Percentiles rank a stretch among this genome's conserved stretches.
phyloP scores from a whole-genome alignment of 2,113 vertebrate species.

The Eulemur rufifrons region DNA sequence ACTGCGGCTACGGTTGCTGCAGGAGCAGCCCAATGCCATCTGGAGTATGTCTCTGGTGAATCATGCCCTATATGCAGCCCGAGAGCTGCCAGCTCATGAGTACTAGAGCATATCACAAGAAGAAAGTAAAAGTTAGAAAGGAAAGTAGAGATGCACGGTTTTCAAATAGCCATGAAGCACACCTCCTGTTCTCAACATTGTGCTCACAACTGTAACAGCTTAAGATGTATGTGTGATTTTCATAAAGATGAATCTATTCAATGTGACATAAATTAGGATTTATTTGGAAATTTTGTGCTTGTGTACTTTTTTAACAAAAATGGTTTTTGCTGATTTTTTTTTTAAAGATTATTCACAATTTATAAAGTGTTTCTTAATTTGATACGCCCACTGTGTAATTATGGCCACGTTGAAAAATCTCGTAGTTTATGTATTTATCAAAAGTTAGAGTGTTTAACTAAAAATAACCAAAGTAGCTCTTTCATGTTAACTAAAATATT shows the following conservation, averaged over 20 bases:
- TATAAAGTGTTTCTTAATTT: conserved; percentile 36
- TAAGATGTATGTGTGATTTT: conserved; percentile 16
- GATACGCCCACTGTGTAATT: not conserved
- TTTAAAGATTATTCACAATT: conserved; percentile 37
- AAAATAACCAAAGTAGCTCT: conserved; percentile 26
- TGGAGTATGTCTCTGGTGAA: not conserved
- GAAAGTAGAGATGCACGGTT: not conserved
- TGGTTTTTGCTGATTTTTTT: conserved; percentile 7
- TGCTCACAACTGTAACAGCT: not conserved
- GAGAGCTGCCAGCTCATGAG: not conserved
- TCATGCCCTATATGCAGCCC: not conserved
- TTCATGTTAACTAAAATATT: not conserved
- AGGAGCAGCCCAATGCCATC: not conserved
- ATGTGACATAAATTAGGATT: conserved; percentile 8
- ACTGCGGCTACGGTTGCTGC: not conserved
- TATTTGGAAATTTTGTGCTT: conserved; percentile 36
- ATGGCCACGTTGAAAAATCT: not conserved
- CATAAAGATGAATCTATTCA: conserved; percentile 35
- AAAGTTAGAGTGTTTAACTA: not conserved
- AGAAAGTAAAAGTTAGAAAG: not conserved
- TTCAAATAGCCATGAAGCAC: not conserved
- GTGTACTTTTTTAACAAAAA: not conserved
- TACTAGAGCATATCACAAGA: not conserved
- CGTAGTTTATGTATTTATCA: not conserved
- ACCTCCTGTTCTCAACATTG: conserved; percentile 21